Evolutionary conservation across 30 jellyfish, hydroid and myxozoan species (phyloP).

Genomic region (Aurelia sp.): DNA sequence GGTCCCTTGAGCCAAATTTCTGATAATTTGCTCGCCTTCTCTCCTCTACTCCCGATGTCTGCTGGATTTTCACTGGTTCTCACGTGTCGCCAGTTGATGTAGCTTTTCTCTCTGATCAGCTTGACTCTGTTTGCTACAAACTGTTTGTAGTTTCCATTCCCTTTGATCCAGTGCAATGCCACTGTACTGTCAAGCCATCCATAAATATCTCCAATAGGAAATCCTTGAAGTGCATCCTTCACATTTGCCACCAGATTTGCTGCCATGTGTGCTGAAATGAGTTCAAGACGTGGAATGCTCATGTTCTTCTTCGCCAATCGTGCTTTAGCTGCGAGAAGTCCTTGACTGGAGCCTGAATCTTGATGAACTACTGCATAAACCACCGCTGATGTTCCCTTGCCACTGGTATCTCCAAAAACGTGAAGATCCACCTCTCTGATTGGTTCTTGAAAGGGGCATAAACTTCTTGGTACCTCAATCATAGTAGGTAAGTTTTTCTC

Average conservation of each 20-base stretch:
- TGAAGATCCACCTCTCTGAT: constrained; percentile 56
- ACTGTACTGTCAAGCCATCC: constrained; percentile 86
- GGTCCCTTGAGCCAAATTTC: constrained; percentile 3
- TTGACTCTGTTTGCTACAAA: constrained; percentile 76
- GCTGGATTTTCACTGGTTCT: constrained; percentile 79
- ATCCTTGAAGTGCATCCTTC: constrained; percentile 40
- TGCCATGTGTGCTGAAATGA: constrained; percentile 60
- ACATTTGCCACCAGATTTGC: constrained; percentile 54
- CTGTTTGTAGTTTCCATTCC: constrained; percentile 71
- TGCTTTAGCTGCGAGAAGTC: constrained; percentile 47
- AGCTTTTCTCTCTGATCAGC: constrained; percentile 50
- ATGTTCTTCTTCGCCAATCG: constrained; percentile 20
- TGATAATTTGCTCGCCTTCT: constrained; percentile 17
- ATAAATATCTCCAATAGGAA: constrained; percentile 31
- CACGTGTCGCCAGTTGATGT: constrained; percentile 62
- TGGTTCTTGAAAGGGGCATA: constrained; percentile 21
- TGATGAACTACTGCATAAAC: constrained; percentile 72
- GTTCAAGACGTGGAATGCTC: constrained; percentile 74
- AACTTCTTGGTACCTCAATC: constrained; percentile 54
- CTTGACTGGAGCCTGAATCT: constrained; percentile 37
- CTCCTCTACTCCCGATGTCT: constrained; percentile 78
- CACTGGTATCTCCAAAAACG: constrained; percentile 84
- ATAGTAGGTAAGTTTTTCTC: constrained; percentile 32
- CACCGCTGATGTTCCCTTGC: constrained; percentile 72
- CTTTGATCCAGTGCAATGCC: constrained; percentile 80